Evolutionary conservation across 2,113 vertebrate species (phyloP).

Genomic region (Apodemus speciosus): DNA sequence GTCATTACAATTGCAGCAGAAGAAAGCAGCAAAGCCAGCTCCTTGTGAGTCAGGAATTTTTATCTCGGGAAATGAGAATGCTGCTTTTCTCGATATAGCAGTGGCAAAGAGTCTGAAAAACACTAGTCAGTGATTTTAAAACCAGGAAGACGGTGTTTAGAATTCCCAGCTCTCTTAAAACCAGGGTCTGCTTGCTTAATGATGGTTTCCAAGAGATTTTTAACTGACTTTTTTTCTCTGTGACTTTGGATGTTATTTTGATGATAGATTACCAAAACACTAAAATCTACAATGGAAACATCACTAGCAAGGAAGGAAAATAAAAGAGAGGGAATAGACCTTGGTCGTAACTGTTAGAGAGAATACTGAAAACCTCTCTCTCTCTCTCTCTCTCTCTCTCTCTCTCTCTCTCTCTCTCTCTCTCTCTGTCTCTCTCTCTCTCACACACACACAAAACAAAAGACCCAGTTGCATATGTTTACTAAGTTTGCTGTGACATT

Average conservation of each 20-base stretch:
- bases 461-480: neutral
- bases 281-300: constrained; percentile 17
- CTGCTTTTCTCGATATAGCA: neutral
- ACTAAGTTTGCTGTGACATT: neutral
- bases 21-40: constrained; percentile 41
- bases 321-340: neutral
- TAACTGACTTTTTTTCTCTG: constrained; percentile 73
- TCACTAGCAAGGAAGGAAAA: neutral
- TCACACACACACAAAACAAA: neutral
- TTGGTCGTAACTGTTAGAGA: neutral
- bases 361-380: neutral
- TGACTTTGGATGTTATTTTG: constrained; percentile 51
- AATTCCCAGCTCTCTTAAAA: constrained; percentile 62
- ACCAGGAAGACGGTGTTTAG: constrained; percentile 36
- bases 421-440: neutral
- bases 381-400: neutral
- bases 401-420: neutral
- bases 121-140: constrained; percentile 42
- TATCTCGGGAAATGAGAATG: constrained; percentile 29
- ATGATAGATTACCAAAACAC: neutral
- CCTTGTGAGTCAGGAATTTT: constrained; percentile 29
- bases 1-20: constrained; percentile 23
- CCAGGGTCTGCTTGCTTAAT: constrained; percentile 54
- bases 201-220: constrained; percentile 50
- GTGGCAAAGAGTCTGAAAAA: neutral